Evolutionary conservation across 2,888 invertebrate genomes (phyloP).

Genomic region (Diarsia dahlii): DNA sequence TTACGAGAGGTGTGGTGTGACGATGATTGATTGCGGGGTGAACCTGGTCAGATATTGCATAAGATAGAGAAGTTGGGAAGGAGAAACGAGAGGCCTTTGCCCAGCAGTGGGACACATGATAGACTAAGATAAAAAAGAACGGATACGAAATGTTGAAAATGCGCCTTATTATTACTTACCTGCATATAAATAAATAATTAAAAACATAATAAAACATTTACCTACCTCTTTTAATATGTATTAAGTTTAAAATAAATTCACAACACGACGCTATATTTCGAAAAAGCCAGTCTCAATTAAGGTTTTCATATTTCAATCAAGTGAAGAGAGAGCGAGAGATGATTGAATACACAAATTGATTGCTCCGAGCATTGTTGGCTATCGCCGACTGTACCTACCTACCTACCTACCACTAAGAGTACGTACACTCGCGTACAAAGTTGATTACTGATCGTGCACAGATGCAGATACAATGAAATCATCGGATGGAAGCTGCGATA

Average conservation of each 20-base stretch:
- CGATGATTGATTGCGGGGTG: too few relatives aligned
- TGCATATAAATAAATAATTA: too few relatives aligned
- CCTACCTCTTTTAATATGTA: neutral
- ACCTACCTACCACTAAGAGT: conserved; percentile 27
- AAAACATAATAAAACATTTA: neutral
- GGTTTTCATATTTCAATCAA: conserved; percentile 68
- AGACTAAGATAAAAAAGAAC: too few relatives aligned
- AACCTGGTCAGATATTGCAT: too few relatives aligned
- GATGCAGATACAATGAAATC: conserved; percentile 60
- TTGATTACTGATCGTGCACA: conserved; percentile 77
- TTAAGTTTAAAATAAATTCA: conserved; percentile 12
- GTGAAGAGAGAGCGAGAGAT: conserved; percentile 67
- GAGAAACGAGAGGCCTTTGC: too few relatives aligned
- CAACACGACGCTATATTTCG: conserved; percentile 39
- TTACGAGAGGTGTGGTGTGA: too few relatives aligned
- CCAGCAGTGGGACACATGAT: too few relatives aligned
- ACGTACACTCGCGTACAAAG: conserved; percentile 71
- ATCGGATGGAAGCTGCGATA: conserved; percentile 51
- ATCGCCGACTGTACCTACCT: conserved; percentile 59
- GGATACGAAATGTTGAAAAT: neutral
- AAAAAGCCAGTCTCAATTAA: conserved; percentile 68
- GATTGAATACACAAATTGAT: conserved; percentile 84
- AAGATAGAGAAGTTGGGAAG: too few relatives aligned
- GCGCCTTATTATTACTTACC: neutral
- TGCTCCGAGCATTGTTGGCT: conserved; percentile 78